phyloP scores from a whole-genome alignment of 2,888 invertebrate genomes.

The Incurvaria masculella region DNA sequence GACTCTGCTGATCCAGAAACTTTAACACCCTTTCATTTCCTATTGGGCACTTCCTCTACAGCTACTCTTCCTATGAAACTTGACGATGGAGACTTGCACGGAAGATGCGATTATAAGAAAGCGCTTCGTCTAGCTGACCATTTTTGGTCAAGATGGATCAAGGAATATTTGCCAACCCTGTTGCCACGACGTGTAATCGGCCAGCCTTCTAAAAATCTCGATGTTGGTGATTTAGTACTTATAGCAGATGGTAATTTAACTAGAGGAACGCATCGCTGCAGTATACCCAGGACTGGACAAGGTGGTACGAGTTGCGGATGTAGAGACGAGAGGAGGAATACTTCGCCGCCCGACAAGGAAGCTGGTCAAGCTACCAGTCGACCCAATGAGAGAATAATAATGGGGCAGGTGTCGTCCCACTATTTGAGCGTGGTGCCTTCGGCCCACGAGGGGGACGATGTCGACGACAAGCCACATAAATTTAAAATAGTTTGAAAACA shows the following conservation, averaged over 20 bases:
- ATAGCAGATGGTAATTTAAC: slow-evolving; percentile 2
- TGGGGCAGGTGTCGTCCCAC: too few relatives aligned
- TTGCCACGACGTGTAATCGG: neutral
- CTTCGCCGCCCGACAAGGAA: neutral
- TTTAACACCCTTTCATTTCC: slow-evolving; percentile 6
- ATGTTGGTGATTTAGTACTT: slow-evolving; percentile 3
- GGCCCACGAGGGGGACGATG: too few relatives aligned
- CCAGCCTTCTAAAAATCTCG: neutral
- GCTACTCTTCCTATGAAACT: slow-evolving; percentile 1
- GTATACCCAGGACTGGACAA: slow-evolving; percentile 3
- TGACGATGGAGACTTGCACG: slow-evolving; percentile 1
- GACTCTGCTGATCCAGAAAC: neutral
- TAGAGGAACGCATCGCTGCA: slow-evolving; percentile 3
- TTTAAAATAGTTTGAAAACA: too few relatives aligned
- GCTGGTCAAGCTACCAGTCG: neutral
- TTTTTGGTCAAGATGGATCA: slow-evolving; percentile 5
- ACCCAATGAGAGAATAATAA: too few relatives aligned
- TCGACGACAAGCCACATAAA: too few relatives aligned
- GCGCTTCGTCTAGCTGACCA: slow-evolving; percentile 2
- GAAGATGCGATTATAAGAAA: slow-evolving; percentile 5
- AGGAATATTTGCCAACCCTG: slow-evolving; percentile 3
- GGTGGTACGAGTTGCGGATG: slow-evolving; percentile 5
- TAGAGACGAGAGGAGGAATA: slow-evolving; percentile 1
- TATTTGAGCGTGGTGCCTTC: too few relatives aligned
- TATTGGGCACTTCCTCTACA: slow-evolving; percentile 1